phyloP scores from a whole-genome alignment of 2,797 vertebrate species.

The Remorina albescens region DNA sequence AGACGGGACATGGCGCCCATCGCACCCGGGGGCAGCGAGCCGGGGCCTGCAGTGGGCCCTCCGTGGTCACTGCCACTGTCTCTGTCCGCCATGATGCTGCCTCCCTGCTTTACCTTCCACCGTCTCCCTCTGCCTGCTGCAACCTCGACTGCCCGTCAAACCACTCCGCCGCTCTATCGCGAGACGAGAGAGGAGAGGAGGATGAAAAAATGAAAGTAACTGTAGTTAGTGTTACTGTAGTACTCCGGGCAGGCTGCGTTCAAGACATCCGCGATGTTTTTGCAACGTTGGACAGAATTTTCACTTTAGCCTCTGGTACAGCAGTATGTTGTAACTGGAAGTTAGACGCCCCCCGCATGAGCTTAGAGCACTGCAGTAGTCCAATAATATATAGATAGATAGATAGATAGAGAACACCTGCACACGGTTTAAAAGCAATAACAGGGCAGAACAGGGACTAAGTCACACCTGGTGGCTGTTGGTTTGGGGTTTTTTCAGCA shows the following conservation, averaged over 20 bases:
- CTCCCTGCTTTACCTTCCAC: conserved; percentile 90
- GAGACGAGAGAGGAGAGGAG: conserved; percentile 80
- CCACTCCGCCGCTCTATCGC: conserved; percentile 90
- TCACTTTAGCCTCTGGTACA: conserved; percentile 6
- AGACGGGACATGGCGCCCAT: conserved; percentile 90
- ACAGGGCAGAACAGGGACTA: neutral
- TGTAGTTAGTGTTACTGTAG: conserved; percentile 66
- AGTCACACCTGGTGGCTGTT: neutral
- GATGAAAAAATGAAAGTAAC: conserved; percentile 68
- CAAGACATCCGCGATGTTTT: conserved; percentile 56
- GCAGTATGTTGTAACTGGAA: conserved; percentile 23
- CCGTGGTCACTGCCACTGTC: conserved; percentile 98
- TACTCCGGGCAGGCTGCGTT: conserved; percentile 66
- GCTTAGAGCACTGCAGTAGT: conserved; percentile 41
- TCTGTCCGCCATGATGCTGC: conserved; percentile 98
- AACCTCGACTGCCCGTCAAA: conserved; percentile 89
- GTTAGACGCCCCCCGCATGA: conserved; percentile 42
- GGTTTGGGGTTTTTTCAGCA: conserved; percentile 56
- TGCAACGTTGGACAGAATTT: conserved; percentile 44
- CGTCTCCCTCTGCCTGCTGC: conserved; percentile 89
- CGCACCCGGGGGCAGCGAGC: conserved; percentile 86
- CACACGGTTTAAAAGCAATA: neutral
- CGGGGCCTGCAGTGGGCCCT: conserved; percentile 91
- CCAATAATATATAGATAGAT: neutral
- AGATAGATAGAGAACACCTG: neutral